Evolutionary conservation across 2,888 invertebrate species (phyloP).

Genomic region (Pterostichus niger): DNA sequence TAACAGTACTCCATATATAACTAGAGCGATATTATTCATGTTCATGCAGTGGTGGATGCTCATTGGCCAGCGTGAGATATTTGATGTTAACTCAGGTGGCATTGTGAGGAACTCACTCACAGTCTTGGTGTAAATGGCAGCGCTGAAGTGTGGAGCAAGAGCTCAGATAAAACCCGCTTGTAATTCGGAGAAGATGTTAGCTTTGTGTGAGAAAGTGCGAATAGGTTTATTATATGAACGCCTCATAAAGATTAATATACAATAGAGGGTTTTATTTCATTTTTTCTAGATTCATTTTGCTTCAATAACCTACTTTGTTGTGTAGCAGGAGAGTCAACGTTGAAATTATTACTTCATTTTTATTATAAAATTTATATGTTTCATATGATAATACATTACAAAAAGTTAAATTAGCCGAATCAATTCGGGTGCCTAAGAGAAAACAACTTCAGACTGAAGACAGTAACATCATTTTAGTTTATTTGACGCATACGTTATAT

Average conservation of each 20-base stretch:
- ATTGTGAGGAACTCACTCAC: conserved; percentile 26
- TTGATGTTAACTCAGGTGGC: conserved; percentile 40
- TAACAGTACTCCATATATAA: background rate
- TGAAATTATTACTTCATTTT: too few species aligned
- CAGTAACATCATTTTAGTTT: too few species aligned
- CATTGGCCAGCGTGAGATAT: conserved; percentile 29
- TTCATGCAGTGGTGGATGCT: conserved; percentile 14
- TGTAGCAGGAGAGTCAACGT: too few species aligned
- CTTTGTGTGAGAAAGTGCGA: conserved; percentile 25
- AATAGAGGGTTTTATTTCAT: conserved; percentile 9
- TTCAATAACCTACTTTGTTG: background rate
- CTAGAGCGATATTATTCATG: conserved; percentile 24
- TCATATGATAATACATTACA: too few species aligned
- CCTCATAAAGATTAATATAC: conserved; percentile 18
- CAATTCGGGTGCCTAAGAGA: too few species aligned
- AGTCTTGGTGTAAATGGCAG: conserved; percentile 29
- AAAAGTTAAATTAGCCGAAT: too few species aligned
- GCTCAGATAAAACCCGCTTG: conserved; percentile 35
- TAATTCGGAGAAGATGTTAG: conserved; percentile 19
- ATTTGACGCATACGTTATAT: too few species aligned
- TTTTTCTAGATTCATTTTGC: background rate
- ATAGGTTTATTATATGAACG: conserved; percentile 38
- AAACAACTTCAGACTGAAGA: too few species aligned
- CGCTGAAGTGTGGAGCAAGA: conserved; percentile 7
- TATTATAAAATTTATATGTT: too few species aligned